phyloP scores from a whole-genome alignment of 2,797 vertebrate genomes.

The Tiaroga cobitis region DNA sequence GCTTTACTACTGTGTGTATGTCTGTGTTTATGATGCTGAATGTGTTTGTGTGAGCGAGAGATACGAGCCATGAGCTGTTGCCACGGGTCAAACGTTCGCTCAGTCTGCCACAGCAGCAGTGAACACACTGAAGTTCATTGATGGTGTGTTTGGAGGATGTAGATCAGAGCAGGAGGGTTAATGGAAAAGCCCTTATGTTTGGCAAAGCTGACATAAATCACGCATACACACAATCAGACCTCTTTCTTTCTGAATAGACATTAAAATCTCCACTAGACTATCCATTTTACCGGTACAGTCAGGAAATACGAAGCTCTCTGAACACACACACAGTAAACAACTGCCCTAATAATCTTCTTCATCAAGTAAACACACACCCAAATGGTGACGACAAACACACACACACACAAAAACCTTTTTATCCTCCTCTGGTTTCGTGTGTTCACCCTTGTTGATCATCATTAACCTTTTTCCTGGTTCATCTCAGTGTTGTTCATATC shows the following conservation, averaged over 20 bases:
- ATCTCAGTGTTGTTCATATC: neutral
- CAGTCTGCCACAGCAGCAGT: neutral
- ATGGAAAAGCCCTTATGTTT: slow-evolving; percentile 45
- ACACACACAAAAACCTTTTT: neutral
- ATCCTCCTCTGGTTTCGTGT: neutral
- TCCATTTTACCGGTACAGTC: neutral
- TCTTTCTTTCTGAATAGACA: neutral
- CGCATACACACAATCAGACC: neutral
- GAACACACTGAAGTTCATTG: slow-evolving; percentile 17
- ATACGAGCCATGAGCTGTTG: neutral
- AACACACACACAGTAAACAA: neutral
- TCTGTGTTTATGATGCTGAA: neutral
- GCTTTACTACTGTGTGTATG: slow-evolving; percentile 1
- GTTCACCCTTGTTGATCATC: neutral
- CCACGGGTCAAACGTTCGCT: neutral
- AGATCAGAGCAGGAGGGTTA: slow-evolving; percentile 44
- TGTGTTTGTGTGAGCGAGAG: slow-evolving; percentile 2
- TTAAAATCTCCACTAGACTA: neutral
- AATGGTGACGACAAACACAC: neutral
- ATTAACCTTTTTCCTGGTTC: neutral
- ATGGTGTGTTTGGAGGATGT: slow-evolving; percentile 9
- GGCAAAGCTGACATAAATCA: slow-evolving; percentile 40
- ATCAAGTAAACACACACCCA: neutral
- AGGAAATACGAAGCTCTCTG: neutral
- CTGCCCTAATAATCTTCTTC: too few species aligned